A percentile compares a stretch with the other conserved stretches of the same genome.
Conservation (phyloP, 1,140 invertebrate genomes). For the Proales similis region DNA sequence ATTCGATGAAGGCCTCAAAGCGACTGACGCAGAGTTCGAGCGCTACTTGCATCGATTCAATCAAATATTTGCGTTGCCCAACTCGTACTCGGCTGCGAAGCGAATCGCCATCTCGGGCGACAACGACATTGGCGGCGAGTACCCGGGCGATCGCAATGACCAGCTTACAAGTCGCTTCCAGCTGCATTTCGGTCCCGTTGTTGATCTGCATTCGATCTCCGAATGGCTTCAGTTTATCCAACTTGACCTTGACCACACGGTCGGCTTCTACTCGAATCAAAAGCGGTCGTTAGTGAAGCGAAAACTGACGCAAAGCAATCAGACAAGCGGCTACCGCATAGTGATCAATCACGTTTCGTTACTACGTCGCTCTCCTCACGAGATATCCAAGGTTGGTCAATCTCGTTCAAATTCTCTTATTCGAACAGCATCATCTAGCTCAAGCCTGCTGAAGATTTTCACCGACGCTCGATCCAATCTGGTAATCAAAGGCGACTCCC, state of each 20-base stretch:
- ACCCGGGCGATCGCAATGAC: slow-evolving; percentile 62
- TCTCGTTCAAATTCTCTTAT: too few species aligned
- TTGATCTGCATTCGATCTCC: slow-evolving; percentile 11
- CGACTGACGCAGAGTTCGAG: slow-evolving; percentile 60
- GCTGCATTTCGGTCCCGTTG: slow-evolving; percentile 58
- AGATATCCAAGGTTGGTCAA: too few species aligned
- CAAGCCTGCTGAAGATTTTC: too few species aligned
- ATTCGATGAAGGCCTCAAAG: slow-evolving; percentile 79
- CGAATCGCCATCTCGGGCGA: slow-evolving; percentile 80
- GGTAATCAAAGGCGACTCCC: too few species aligned
- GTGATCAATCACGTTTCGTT: too few species aligned
- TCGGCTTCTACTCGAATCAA: not conserved
- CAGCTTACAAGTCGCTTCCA: slow-evolving; percentile 70
- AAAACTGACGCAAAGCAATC: too few species aligned
- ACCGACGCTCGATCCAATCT: too few species aligned
- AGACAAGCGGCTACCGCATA: too few species aligned
- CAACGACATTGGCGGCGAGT: slow-evolving; percentile 88
- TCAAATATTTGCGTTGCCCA: slow-evolving; percentile 43
- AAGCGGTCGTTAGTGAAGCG: too few species aligned
- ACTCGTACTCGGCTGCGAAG: slow-evolving; percentile 55
- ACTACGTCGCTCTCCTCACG: too few species aligned
- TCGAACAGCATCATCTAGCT: too few species aligned
- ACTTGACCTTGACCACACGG: slow-evolving; percentile 28
- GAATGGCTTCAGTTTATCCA: slow-evolving; percentile 27
- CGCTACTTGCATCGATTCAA: slow-evolving; percentile 46